A percentile compares a stretch with the other conserved stretches of the same genome.
These are phyloP conservation scores for Copidosoma floridanum DNA, from an alignment of 1,140 invertebrate species.

Conservation along the genomic window DNA sequence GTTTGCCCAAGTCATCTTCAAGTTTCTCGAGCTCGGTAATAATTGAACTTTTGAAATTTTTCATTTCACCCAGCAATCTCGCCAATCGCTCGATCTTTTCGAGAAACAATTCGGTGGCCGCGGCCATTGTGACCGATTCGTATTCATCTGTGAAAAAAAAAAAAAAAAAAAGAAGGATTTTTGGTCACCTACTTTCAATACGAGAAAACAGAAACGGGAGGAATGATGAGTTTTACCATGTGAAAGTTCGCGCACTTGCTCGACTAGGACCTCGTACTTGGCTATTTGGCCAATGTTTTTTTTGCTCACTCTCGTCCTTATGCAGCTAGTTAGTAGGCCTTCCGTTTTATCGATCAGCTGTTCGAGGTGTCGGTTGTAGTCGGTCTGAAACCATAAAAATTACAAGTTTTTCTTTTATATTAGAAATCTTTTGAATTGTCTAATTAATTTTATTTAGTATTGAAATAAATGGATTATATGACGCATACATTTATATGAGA, in stretches of 20 bases:
- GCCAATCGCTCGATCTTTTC: conserved; percentile 49
- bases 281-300: conserved; percentile 35
- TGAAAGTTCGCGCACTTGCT: conserved; percentile 38
- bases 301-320: conserved; percentile 35
- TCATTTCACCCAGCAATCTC: conserved; percentile 37
- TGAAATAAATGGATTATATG: no score
- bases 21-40: conserved; percentile 46
- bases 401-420: no score
- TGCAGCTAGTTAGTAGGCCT: conserved; percentile 33
- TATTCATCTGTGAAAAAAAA: conserved; percentile 31
- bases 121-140: conserved; percentile 49
- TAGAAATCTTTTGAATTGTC: no score
- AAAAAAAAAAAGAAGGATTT: background rate
- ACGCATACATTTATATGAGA: no score
- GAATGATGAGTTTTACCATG: conserved; percentile 33
- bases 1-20: conserved; percentile 42
- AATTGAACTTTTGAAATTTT: conserved; percentile 19
- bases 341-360: conserved; percentile 51
- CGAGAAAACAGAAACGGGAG: background rate
- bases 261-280: conserved; percentile 39
- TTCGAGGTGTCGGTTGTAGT: conserved; percentile 71
- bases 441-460: no score
- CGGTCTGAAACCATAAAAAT: conserved; percentile 58
- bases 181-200: no score
- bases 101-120: conserved; percentile 59